Evolutionary conservation across 2,888 invertebrate species (phyloP), one percentile per base, ranked within the genome.

Genomic region (Xestobium rufovillosum): DNA sequence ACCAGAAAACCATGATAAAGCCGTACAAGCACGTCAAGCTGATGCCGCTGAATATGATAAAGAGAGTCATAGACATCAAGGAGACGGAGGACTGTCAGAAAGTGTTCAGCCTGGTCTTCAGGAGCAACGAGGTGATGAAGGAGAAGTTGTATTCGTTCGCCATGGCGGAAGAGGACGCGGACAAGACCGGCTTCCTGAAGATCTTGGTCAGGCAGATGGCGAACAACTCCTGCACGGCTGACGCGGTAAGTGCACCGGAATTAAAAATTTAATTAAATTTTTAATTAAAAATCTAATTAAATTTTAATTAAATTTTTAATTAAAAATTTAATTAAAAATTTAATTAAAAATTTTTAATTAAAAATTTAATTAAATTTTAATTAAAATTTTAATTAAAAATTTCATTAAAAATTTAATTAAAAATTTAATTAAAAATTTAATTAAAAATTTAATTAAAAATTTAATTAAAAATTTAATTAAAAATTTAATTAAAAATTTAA

Each of bases 1-100:
- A 57, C 40, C 56, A 50, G 52, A 69, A 78, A 59, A 73, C 76
- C 28, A 75, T 80, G 27, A 76, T 78, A 50, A 94, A 94, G 65
- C 82, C 85, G 1, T 92, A 86, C 69, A 87, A 95, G 61, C 95
- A 95, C 63, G 78, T 95, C 44, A 85, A 85, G 54, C 75, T 95
- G 57, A 78, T 96, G 71, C 83, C 88, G 26, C 72, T 95, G 48
- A 85, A 86, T 54, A 82, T 85, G 44, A 88, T 96, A 51, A 89
- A 88, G 61, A 78, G 87, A 55, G 89, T 96, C 45, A 83, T 94
- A 36, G 90, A 95, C 63, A 85, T 95, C 49, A 76, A 80, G 45
- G 89, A 90, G 67, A 78, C 85, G 38, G 86, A 87, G 62, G 87
- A 56, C 31, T 91, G 89, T 67, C 85, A 84, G 62, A 83, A 86